Conservation (phyloP, 1,140 invertebrate genomes). For the Calosoma granatense region DNA sequence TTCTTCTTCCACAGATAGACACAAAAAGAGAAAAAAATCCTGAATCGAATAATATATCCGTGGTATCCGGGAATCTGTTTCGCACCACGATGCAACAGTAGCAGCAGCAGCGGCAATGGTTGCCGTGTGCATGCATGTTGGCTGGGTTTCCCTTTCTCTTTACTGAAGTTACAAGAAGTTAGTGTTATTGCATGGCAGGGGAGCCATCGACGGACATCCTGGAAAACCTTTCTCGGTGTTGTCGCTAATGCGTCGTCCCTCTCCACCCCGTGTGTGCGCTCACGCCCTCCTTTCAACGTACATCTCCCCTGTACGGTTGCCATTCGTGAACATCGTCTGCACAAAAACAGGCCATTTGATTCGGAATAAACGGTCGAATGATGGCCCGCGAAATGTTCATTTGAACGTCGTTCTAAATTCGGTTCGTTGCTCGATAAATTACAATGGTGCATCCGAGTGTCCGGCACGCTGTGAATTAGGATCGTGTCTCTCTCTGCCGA, state of each 20-base stretch:
- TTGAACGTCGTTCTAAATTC: constrained; percentile 4
- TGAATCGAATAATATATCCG: neutral
- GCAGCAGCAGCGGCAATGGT: neutral
- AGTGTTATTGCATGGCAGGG: neutral
- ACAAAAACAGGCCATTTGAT: constrained; percentile 8
- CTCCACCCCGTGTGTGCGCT: no score
- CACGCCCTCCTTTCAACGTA: neutral
- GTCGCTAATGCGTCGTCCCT: neutral
- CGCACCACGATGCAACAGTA: neutral
- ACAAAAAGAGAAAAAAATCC: neutral
- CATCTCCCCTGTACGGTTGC: neutral
- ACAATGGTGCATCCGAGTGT: neutral
- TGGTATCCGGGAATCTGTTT: neutral
- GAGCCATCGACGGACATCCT: no score
- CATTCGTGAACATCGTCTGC: neutral
- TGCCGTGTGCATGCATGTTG: no score
- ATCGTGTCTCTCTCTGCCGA: neutral
- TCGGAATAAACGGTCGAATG: constrained; percentile 3
- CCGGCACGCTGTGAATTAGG: neutral
- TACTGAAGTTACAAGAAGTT: neutral
- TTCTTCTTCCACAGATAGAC: neutral
- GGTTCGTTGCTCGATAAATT: neutral
- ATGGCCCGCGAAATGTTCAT: constrained; percentile 2
- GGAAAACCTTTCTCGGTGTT: neutral
- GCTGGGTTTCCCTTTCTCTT: neutral